These are phyloP conservation scores for Brachyistius frenatus DNA, from an alignment of 2,113 vertebrate species.

Conservation along the genomic window DNA sequence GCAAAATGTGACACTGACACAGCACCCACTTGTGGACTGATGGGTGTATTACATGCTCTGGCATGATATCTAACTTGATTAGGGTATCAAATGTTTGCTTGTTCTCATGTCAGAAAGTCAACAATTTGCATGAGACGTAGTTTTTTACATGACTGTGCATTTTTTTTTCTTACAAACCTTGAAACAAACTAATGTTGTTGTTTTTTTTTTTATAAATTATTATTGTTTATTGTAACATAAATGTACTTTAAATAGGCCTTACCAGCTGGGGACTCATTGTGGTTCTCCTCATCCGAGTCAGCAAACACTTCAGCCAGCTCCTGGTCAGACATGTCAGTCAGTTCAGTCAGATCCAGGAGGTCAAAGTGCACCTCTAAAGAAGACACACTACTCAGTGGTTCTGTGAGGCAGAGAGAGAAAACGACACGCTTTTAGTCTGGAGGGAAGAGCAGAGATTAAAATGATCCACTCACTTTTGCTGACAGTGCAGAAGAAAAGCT, in stretches of 20 bases:
- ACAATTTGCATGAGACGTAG: too few relatives aligned
- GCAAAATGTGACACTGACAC: too few relatives aligned
- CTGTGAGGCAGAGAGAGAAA: conserved; percentile 74
- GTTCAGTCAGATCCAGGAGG: conserved; percentile 95
- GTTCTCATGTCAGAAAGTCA: too few relatives aligned
- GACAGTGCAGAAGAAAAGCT: background rate
- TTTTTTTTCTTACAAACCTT: too few relatives aligned
- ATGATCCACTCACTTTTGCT: background rate
- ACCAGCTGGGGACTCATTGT: conserved; percentile 89
- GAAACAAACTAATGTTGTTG: too few relatives aligned
- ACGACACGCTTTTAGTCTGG: background rate
- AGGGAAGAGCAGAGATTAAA: background rate
- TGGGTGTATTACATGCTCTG: too few relatives aligned
- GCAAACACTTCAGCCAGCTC: conserved; percentile 96
- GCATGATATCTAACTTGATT: too few relatives aligned
- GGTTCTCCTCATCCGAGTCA: conserved; percentile 95
- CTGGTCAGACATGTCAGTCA: conserved; percentile 98
- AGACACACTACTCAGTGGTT: conserved; percentile 97
- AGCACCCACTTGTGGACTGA: too few relatives aligned
- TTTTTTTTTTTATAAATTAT: too few relatives aligned
- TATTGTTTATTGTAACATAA: background rate
- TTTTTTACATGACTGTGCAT: too few relatives aligned
- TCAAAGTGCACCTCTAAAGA: conserved; percentile 99
- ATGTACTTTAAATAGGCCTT: conserved; percentile 50
- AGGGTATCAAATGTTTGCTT: too few relatives aligned